These are phyloP conservation scores for Rhinichthys osculus DNA, from an alignment of 2,797 vertebrate species.

Conservation along the genomic window DNA sequence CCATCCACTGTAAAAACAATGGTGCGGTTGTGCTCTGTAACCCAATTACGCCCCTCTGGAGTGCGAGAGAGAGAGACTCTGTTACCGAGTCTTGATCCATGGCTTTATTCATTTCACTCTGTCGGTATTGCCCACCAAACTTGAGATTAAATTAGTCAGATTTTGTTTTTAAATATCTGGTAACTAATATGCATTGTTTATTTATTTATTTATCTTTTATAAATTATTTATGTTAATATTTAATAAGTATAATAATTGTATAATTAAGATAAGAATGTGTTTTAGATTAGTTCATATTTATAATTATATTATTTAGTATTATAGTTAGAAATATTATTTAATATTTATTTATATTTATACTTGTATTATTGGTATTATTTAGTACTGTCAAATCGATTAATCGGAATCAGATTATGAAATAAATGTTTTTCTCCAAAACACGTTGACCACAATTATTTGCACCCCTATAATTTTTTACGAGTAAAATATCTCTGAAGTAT, in stretches of 20 bases:
- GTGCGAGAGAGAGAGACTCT: slow-evolving; percentile 82
- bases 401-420: neutral
- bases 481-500: no score
- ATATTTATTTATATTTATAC: neutral
- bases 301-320: neutral
- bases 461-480: no score
- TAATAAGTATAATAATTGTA: neutral
- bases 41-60: slow-evolving; percentile 83
- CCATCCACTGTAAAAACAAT: slow-evolving; percentile 87
- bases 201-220: neutral
- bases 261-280: neutral
- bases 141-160: slow-evolving; percentile 4
- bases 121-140: slow-evolving; percentile 57
- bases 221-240: neutral
- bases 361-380: neutral
- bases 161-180: neutral
- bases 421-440: no score
- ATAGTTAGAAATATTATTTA: neutral
- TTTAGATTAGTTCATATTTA: neutral
- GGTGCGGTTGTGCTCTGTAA: slow-evolving; percentile 83
- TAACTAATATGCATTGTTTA: neutral
- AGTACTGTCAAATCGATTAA: neutral
- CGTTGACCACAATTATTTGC: no score
- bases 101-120: slow-evolving; percentile 76
- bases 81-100: slow-evolving; percentile 81